phyloP scores from a whole-genome alignment of 30 jellyfish, hydroid and myxozoan genomes.

The Chrysaora quinquecirrha region DNA sequence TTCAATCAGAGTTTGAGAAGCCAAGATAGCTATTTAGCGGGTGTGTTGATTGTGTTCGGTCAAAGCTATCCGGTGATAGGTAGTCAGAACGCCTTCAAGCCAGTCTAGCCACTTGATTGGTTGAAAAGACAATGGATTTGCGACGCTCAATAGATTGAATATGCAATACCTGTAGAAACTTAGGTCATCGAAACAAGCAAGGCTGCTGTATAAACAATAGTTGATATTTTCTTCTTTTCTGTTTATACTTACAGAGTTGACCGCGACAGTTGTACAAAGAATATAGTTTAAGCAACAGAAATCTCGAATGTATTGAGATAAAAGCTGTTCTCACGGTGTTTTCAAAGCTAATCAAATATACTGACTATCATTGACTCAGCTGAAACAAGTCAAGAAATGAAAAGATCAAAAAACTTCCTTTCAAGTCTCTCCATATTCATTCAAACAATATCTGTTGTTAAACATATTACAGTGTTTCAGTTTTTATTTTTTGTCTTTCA shows the following conservation, averaged over 20 bases:
- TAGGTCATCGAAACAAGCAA: constrained; percentile 75
- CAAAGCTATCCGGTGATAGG: constrained; percentile 70
- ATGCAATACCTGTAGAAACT: constrained; percentile 76
- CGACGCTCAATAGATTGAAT: constrained; percentile 79
- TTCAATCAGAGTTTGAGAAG: constrained; percentile 21
- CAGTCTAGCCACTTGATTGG: constrained; percentile 60
- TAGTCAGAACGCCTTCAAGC: constrained; percentile 69
- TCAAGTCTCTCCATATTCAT: too few species aligned
- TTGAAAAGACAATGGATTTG: constrained; percentile 62
- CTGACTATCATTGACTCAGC: too few species aligned
- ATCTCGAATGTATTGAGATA: too few species aligned
- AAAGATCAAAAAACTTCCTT: too few species aligned
- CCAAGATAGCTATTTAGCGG: constrained; percentile 29
- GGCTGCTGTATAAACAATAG: constrained; percentile 73
- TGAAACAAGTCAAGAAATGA: too few species aligned
- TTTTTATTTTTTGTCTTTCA: too few species aligned
- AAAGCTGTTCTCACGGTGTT: not conserved
- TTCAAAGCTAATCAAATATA: too few species aligned
- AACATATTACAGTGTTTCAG: too few species aligned
- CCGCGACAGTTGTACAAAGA: constrained; percentile 13
- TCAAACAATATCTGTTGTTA: too few species aligned
- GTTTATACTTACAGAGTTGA: not conserved
- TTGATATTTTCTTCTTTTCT: not conserved
- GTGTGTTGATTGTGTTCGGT: constrained; percentile 83
- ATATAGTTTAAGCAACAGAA: not conserved